Evolutionary conservation across 2,888 invertebrate species (phyloP).

Genomic region (Lapara coniferarum): DNA sequence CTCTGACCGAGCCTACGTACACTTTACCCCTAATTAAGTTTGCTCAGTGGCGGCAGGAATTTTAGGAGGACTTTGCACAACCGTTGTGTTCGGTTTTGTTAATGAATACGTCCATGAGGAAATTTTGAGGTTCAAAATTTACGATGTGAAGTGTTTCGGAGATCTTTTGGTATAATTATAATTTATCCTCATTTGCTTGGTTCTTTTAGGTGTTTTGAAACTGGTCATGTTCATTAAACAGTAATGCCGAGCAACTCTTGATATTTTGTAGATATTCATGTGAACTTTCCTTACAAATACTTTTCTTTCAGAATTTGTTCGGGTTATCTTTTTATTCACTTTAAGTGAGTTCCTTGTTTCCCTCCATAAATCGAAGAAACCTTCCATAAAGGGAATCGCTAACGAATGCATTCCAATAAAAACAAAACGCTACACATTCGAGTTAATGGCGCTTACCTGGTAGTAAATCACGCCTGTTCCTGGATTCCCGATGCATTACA

Average conservation of each 20-base stretch:
- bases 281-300: too few relatives aligned
- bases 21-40: constrained; percentile 23
- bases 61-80: constrained; percentile 16
- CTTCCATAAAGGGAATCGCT: constrained; percentile 1
- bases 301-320: neutral
- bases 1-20: constrained; percentile 14
- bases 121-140: neutral
- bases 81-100: constrained; percentile 4
- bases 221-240: too few relatives aligned
- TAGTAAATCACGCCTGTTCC: constrained; percentile 14
- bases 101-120: constrained; percentile 10
- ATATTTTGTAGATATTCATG: too few relatives aligned
- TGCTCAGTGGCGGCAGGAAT: constrained; percentile 15
- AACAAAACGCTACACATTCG: constrained; percentile 22
- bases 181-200: too few relatives aligned
- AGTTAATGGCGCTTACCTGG: constrained; percentile 18
- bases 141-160: neutral
- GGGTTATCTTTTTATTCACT: neutral
- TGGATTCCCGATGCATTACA: neutral
- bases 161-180: neutral
- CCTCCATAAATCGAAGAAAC: constrained; percentile 1
- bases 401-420: constrained; percentile 20
- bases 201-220: too few relatives aligned
- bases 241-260: too few relatives aligned
- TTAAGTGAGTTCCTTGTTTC: neutral